Conservation (phyloP, 2,888 invertebrate genomes). For the Eremobia ochroleuca region DNA sequence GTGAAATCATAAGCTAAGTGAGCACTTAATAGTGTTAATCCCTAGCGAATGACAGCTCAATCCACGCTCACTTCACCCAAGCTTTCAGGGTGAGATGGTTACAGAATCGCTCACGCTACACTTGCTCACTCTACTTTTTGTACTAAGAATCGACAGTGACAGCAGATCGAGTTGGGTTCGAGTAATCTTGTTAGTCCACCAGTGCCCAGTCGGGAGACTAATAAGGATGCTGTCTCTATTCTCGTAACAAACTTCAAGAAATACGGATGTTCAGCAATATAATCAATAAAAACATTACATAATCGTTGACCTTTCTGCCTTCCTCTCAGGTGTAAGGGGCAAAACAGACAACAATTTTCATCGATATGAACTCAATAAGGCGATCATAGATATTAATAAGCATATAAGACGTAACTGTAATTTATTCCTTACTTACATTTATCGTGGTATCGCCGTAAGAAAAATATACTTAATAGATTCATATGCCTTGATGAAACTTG, state of each 20-base stretch:
- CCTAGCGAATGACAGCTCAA: no score
- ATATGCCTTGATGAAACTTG: no score
- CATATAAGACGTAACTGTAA: not conserved
- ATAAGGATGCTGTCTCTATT: not conserved
- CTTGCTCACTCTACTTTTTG: not conserved
- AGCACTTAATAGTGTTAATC: no score
- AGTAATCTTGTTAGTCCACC: not conserved
- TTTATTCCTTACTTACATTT: no score
- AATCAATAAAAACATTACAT: not conserved
- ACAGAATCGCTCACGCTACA: no score
- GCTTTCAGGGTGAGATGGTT: no score
- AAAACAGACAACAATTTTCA: not conserved
- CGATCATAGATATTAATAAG: not conserved
- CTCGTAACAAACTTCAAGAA: not conserved
- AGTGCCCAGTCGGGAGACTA: not conserved
- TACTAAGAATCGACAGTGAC: not conserved
- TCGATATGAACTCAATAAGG: not conserved
- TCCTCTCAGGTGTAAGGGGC: not conserved
- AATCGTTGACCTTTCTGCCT: not conserved
- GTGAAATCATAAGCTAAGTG: no score
- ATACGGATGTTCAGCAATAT: not conserved
- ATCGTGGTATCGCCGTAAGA: no score
- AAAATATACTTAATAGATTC: no score
- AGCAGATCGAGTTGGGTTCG: not conserved
- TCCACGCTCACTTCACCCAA: no score